Evolutionary conservation across 2,113 vertebrate genomes (phyloP).

Genomic region (Psilopsiagon aurifrons): DNA sequence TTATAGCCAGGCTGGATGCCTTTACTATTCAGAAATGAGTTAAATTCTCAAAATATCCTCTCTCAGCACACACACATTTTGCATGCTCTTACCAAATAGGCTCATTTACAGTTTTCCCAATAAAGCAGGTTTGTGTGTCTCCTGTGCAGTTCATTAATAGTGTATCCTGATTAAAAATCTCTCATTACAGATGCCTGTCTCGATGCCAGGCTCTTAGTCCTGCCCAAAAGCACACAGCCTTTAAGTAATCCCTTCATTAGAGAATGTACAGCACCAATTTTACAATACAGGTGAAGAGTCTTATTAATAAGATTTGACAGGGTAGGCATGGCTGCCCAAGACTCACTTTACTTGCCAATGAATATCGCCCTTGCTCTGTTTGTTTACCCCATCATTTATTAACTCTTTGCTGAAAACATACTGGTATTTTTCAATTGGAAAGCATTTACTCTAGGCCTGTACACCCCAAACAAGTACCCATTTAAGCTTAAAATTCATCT

Average conservation of each 20-base stretch:
- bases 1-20: conserved; percentile 40
- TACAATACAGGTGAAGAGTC: not conserved
- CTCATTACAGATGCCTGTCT: conserved; percentile 16
- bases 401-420: conserved; percentile 1
- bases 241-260: conserved; percentile 47
- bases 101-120: conserved; percentile 36
- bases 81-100: conserved; percentile 9
- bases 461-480: not conserved
- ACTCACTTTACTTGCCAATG: not conserved
- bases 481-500: not conserved
- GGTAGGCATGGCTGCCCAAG: not conserved
- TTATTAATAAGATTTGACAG: conserved; percentile 7
- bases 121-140: conserved; percentile 32
- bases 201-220: not conserved
- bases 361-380: not conserved
- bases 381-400: not conserved
- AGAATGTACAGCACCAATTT: not conserved
- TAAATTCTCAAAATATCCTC: conserved; percentile 60
- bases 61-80: conserved; percentile 18
- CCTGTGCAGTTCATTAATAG: conserved; percentile 47
- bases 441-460: not conserved
- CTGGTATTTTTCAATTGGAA: not conserved
- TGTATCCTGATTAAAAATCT: conserved; percentile 39
- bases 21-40: conserved; percentile 38
- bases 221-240: not conserved